Evolutionary conservation across 2,888 invertebrate genomes (phyloP).

Genomic region (Acleris literana): DNA sequence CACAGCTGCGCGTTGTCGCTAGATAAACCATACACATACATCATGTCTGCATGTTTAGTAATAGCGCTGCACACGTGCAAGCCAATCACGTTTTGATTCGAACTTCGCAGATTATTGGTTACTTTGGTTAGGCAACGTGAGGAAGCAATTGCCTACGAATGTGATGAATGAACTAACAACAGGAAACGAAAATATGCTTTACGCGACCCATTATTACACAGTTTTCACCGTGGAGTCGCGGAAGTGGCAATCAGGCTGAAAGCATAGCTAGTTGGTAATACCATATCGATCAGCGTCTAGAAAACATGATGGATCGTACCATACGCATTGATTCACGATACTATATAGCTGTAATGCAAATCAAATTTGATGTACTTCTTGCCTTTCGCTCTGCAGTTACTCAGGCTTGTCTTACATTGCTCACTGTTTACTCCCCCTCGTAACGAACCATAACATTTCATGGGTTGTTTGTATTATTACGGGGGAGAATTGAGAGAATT

Average conservation of each 20-base stretch:
- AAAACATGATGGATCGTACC: slow-evolving; percentile 32
- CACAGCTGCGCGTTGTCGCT: slow-evolving; percentile 62
- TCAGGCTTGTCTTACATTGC: slow-evolving; percentile 25
- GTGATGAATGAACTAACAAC: slow-evolving; percentile 40
- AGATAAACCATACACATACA: slow-evolving; percentile 51
- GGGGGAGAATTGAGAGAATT: slow-evolving; percentile 31
- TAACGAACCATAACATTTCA: slow-evolving; percentile 34
- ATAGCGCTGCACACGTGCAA: slow-evolving; percentile 31
- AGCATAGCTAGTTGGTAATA: slow-evolving; percentile 55
- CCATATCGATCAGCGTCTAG: slow-evolving; percentile 39
- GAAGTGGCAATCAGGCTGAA: slow-evolving; percentile 56
- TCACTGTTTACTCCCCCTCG: slow-evolving; percentile 34
- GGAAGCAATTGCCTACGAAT: slow-evolving; percentile 32
- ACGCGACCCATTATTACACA: slow-evolving; percentile 41
- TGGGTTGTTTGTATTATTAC: slow-evolving; percentile 29
- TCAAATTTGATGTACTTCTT: slow-evolving; percentile 23
- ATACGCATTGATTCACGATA: slow-evolving; percentile 26
- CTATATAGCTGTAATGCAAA: slow-evolving; percentile 27
- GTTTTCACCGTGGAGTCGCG: slow-evolving; percentile 43
- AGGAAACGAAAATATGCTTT: slow-evolving; percentile 39
- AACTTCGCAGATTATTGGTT: slow-evolving; percentile 29
- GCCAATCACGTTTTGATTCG: slow-evolving; percentile 34
- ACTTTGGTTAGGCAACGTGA: slow-evolving; percentile 27
- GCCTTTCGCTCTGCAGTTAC: slow-evolving; percentile 23
- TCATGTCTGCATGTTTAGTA: slow-evolving; percentile 34